These are phyloP conservation scores for Quadroppia sp. DNA, from an alignment of 2,888 invertebrate species.

Conservation along the genomic window DNA sequence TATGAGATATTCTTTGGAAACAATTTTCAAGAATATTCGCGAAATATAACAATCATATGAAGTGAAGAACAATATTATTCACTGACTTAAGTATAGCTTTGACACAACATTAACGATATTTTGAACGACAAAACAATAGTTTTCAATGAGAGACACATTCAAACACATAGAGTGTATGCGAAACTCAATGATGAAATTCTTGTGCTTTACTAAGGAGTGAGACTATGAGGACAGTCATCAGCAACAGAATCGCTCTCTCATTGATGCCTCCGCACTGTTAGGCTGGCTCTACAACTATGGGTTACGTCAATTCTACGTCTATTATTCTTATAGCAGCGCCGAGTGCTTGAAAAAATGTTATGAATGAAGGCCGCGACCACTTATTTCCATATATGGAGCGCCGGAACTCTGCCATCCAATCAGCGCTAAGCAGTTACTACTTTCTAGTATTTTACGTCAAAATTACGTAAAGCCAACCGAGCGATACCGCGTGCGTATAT, in stretches of 20 bases:
- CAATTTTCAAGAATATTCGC: too few relatives aligned
- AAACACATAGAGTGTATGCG: neutral
- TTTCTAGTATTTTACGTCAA: conserved; percentile 43
- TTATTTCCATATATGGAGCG: conserved; percentile 48
- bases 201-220: neutral
- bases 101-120: too few relatives aligned
- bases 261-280: conserved; percentile 5
- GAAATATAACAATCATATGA: neutral
- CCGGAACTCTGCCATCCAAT: conserved; percentile 47
- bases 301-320: conserved; percentile 36
- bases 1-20: too few relatives aligned
- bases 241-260: neutral
- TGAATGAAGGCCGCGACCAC: conserved; percentile 48
- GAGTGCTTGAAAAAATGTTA: conserved; percentile 11
- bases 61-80: neutral
- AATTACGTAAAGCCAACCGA: conserved; percentile 42
- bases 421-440: conserved; percentile 33
- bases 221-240: too few relatives aligned
- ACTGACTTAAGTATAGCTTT: too few relatives aligned
- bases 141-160: too few relatives aligned
- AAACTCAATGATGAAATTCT: conserved; percentile 21
- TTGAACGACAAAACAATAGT: too few relatives aligned
- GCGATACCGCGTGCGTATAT: conserved; percentile 26
- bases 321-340: conserved; percentile 26
- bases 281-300: conserved; percentile 25